Percentiles rank a stretch among this genome's conserved stretches.
phyloP scores from a whole-genome alignment of 2,113 vertebrate species.

The Heterotis niloticus region DNA sequence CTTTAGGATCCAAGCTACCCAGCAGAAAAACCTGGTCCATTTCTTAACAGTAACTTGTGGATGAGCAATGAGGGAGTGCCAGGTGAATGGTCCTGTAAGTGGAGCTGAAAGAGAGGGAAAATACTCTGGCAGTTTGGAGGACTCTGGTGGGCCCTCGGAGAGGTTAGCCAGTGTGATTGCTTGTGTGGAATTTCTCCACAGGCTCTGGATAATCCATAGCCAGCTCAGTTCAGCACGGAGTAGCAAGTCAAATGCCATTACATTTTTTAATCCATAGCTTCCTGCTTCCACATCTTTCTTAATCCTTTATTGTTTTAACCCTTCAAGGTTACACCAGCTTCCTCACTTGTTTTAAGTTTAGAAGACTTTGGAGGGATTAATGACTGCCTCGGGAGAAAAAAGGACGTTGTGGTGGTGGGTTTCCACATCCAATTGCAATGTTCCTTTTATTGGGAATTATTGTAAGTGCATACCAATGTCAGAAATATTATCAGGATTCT shows the following conservation, averaged over 20 bases:
- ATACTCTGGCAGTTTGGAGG: not conserved
- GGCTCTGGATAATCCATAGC: conserved; percentile 33
- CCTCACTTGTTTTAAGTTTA: conserved; percentile 26
- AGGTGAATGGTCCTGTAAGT: not conserved
- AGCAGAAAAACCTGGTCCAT: not conserved
- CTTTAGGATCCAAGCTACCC: not conserved
- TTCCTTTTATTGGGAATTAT: not conserved
- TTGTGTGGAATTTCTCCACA: conserved; percentile 24
- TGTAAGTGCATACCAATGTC: too few relatives aligned
- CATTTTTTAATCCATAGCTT: conserved; percentile 30
- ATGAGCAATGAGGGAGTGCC: too few relatives aligned
- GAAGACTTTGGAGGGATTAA: too few relatives aligned
- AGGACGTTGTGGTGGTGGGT: too few relatives aligned
- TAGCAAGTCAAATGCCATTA: not conserved
- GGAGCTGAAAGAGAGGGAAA: not conserved
- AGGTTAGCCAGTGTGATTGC: conserved; percentile 34
- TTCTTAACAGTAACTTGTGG: not conserved
- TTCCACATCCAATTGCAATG: conserved; percentile 5
- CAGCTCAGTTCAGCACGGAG: not conserved
- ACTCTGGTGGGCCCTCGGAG: not conserved
- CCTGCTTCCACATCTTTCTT: conserved; percentile 20
- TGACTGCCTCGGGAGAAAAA: too few relatives aligned
- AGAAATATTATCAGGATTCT: too few relatives aligned
- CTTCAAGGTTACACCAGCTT: conserved; percentile 30
- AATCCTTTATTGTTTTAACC: conserved; percentile 40